Base-by-base conservation (phyloP, 2,888 invertebrate species). In the Mongoloraphidia duomilia region DNA sequence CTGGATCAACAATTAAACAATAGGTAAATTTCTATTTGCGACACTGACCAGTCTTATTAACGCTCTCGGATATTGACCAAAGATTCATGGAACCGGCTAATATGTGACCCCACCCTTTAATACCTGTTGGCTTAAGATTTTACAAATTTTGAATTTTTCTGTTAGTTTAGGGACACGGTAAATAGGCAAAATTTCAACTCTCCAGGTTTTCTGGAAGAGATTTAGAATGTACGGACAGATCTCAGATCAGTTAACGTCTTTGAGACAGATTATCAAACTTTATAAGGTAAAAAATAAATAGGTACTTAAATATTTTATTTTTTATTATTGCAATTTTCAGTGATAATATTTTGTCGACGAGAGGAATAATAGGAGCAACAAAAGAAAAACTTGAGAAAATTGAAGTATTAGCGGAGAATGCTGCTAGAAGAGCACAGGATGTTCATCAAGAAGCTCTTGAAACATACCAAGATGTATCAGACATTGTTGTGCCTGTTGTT, bases 381-480 rank as follows among this genome's bases (percentile, higher is more conserved):
- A 80, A 84, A 51, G 76, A 78, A 39, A 81, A 84, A 56, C 72
- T 89, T 49, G 77, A 77, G 50, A 75, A 76, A 53, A 83, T 86
- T 43, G 74, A 77, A 35, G 77, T 79, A 52, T 69, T 84, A 53
- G 86, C 90, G 0, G 77, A 80, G 54, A 80, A 84, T 50, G 85
- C 91, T 0, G 72, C 82, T 44, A 74, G 76, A 47, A 79, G 82
- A 59, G 87, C 94, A 0, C 77, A 76, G 43, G 75, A 79, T 46
- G 89, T 89, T 0, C 86, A 89, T 60, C 80, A 87, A 13, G 84
- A 87, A 52, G 90, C 94, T 0, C 69, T 94, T 13, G 79, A 82
- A 2, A 71, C 92, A 6, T 79, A 89, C 56, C 82, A 82, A 1
- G 83, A 88, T 57, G 87, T 92, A 1, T 81, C 83, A 52, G 82